Evolutionary conservation across 2,113 vertebrate species (phyloP).

Genomic region (Macaca nemestrina): DNA sequence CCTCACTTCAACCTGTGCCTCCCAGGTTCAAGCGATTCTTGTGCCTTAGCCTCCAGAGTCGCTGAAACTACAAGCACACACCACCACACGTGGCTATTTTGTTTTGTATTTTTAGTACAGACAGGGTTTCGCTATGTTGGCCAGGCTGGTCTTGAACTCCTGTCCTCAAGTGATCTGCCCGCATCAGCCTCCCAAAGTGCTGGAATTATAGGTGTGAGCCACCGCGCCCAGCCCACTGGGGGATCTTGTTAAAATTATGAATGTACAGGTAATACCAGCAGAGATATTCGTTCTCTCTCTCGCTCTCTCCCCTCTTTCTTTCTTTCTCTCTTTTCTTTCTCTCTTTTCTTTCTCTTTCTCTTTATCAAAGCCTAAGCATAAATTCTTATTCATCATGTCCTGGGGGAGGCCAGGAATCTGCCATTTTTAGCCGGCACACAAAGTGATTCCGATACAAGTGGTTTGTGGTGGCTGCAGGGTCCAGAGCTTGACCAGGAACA

Average conservation of each 20-base stretch:
- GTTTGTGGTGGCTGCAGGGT: no score
- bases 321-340: background rate
- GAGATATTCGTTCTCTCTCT: background rate
- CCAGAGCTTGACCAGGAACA: background rate
- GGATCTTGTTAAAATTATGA: background rate
- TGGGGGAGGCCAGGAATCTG: background rate
- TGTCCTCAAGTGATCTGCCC: no score
- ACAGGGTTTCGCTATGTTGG: no score
- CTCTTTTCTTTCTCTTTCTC: background rate
- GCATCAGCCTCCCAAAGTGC: no score
- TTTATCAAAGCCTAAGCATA: background rate
- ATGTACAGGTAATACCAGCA: background rate
- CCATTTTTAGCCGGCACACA: background rate
- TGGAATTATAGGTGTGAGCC: no score
- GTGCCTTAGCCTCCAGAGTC: no score
- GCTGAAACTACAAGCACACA: no score
- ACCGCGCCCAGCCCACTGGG: background rate
- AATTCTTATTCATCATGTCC: background rate
- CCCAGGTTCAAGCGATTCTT: no score
- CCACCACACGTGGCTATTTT: no score
- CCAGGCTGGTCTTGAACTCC: no score
- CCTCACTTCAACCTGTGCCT: no score
- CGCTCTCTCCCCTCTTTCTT: background rate
- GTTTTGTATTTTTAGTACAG: no score
- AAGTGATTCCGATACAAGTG: background rate